phyloP scores from a whole-genome alignment of 2,797 vertebrate genomes.

The Micropoecilia bifurca region DNA sequence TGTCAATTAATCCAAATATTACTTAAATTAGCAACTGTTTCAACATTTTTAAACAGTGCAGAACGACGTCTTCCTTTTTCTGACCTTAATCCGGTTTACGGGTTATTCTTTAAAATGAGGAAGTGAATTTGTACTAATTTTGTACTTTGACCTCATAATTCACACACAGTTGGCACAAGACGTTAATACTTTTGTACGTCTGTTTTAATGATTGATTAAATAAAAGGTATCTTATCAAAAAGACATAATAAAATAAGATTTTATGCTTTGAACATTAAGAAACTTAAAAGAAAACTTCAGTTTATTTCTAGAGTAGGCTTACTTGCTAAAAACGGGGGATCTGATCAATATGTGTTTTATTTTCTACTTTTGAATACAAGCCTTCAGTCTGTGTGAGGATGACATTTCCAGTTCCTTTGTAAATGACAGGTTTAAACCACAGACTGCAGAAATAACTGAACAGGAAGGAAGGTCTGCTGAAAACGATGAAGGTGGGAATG shows the following conservation, averaged over 20 bases:
- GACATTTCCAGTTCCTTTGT: slow-evolving; percentile 21
- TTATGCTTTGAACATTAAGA: neutral
- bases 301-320: neutral
- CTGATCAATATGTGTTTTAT: neutral
- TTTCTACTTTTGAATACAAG: slow-evolving; percentile 4
- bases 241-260: neutral
- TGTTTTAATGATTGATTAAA: neutral
- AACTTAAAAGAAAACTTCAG: neutral
- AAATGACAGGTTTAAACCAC: slow-evolving; percentile 29
- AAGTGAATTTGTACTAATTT: neutral
- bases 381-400: slow-evolving; percentile 27
- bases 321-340: neutral
- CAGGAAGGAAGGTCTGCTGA: slow-evolving; percentile 25
- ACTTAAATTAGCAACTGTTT: neutral
- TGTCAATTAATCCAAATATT: too few relatives aligned
- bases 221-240: neutral
- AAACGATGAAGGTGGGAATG: slow-evolving; percentile 49
- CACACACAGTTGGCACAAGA: neutral
- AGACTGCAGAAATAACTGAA: slow-evolving; percentile 34
- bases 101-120: neutral
- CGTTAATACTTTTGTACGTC: neutral
- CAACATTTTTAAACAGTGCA: neutral
- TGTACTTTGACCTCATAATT: neutral
- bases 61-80: neutral
- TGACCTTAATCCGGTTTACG: neutral